A percentile compares a stretch with the other conserved stretches of the same genome.
Evolutionary conservation across 2,888 invertebrate genomes (phyloP).

Genomic region (Hirtodrosophila trivittata): DNA sequence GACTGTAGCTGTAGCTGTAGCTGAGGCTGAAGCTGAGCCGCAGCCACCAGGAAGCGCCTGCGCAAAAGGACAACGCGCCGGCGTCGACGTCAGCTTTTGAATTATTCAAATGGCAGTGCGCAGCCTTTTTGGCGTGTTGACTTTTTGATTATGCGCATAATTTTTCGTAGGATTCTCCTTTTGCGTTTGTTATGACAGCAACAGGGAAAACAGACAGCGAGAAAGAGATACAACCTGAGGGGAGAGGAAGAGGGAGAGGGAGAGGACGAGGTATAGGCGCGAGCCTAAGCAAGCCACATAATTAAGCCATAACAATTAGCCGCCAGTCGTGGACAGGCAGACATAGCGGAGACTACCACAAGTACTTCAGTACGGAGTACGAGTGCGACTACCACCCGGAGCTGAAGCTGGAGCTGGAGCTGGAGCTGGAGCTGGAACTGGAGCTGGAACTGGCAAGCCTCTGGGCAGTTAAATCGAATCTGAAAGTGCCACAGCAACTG

Average conservation of each 20-base stretch:
- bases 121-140: conserved; percentile 76
- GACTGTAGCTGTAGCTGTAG: background rate
- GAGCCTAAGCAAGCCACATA: conserved; percentile 47
- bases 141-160: conserved; percentile 82
- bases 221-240: background rate
- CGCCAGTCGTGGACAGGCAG: conserved; percentile 24
- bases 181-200: conserved; percentile 53
- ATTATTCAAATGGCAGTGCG: conserved; percentile 77
- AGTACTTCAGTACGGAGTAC: too few species aligned
- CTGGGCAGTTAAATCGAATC: too few species aligned
- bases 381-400: background rate
- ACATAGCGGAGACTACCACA: background rate
- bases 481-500: background rate
- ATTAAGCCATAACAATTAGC: conserved; percentile 76
- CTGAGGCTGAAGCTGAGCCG: conserved; percentile 3
- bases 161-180: conserved; percentile 55
- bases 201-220: background rate
- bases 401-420: background rate
- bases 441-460: too few species aligned
- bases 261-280: conserved; percentile 23
- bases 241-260: background rate
- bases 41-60: conserved; percentile 61
- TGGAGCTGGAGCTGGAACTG: too few species aligned
- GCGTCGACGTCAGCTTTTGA: conserved; percentile 64
- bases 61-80: conserved; percentile 72